Evolutionary conservation across 2,113 vertebrate species (phyloP).

Genomic region (Sinocyclocheilus rhinocerous): DNA sequence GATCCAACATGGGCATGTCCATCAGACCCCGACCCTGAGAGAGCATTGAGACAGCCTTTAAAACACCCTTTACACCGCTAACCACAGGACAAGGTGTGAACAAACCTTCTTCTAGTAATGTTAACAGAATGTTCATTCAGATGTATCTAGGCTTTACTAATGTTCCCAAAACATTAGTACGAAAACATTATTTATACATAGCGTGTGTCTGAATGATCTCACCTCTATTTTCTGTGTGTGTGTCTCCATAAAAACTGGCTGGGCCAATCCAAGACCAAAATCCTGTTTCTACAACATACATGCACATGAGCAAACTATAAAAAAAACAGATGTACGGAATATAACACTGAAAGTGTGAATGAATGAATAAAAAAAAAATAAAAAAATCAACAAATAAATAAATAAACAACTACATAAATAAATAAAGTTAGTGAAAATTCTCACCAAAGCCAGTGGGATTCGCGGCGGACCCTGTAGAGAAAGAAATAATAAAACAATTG

Average conservation of each 20-base stretch:
- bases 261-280: constrained; percentile 71
- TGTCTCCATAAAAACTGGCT: constrained; percentile 78
- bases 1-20: constrained; percentile 88
- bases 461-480: constrained; percentile 76
- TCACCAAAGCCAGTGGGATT: constrained; percentile 82
- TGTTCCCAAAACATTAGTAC: too few species aligned
- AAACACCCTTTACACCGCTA: background rate
- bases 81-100: background rate
- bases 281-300: constrained; percentile 72
- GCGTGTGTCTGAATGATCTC: constrained; percentile 36
- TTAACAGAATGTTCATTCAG: too few species aligned
- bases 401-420: constrained; percentile 1
- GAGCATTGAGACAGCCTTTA: background rate
- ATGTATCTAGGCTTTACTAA: too few species aligned
- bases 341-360: background rate
- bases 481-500: constrained; percentile 41
- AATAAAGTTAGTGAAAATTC: constrained; percentile 56
- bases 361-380: background rate
- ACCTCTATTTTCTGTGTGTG: constrained; percentile 83
- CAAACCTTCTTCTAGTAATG: too few species aligned
- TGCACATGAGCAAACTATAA: constrained; percentile 3
- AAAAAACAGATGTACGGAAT: background rate
- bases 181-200: too few species aligned
- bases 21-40: constrained; percentile 80
- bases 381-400: constrained; percentile 2